Base-by-base conservation (phyloP, 2,888 invertebrate species). In the Fabriciana adippe region DNA sequence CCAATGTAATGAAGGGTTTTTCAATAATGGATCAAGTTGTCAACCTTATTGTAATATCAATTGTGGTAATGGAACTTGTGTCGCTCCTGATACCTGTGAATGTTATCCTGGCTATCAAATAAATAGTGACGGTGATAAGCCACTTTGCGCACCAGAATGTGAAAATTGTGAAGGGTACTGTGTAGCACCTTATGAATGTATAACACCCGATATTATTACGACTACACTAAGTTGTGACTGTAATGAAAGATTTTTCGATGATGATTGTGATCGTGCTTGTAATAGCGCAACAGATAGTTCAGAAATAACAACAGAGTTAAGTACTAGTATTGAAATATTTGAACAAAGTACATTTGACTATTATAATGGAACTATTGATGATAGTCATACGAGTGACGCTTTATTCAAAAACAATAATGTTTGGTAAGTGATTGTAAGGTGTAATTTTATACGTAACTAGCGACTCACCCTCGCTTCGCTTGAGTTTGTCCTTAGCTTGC, bases 1-100 rank as follows among this genome's bases (percentile, higher is more conserved):
- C 72, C 70, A 84, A 61, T 94, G 94, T 72, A 76, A 85, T 6
- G 73, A 80, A 0, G 91, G 90, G 1, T 93, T 89, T 73, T 73
- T 73, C 61, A 75, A 72, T 61, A 74, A 76, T 4, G 74, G 70
- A 5, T 63, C 76, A 21, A 69, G 62, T 5, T 85, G 84, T 66
- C 67, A 75, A 14, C 81, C 82, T 1, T 68, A 75, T 64, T 82
- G 83, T 54, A 76, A 76, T 3, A 70, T 57, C n/a, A 77, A 78
- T 0, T 83, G 83, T 60, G 65, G 60, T 6, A 65, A 80, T 48
- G 83, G 83, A 4, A 69, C 57, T 1, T 83, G 83, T 63, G 48
- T 76, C 5, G 65, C 62, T 8, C 82, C 81, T 6, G 77, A 80
- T 31, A 67, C 26, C 0, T 74, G 74, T 68, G 50, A 50, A 6